Percentiles rank a stretch among this genome's conserved stretches.
Conservation (phyloP, 2,113 vertebrate species). For the Lamprologus lemairii region DNA sequence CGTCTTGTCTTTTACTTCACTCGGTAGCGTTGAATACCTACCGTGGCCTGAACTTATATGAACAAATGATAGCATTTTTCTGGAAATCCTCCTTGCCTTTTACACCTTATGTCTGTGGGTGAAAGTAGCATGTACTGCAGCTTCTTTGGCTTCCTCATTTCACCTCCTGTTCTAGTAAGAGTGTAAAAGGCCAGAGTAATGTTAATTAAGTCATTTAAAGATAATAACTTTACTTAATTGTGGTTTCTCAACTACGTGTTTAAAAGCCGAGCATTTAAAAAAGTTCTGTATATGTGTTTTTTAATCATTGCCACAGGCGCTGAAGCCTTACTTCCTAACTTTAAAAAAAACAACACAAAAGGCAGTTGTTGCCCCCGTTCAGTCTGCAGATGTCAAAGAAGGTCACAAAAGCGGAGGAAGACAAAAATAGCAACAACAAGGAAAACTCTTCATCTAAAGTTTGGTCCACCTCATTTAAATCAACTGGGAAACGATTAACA, state of each 20-base stretch:
- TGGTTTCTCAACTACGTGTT: background rate
- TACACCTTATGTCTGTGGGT: background rate
- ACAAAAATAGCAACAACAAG: conserved; percentile 6
- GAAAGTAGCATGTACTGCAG: background rate
- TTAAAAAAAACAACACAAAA: background rate
- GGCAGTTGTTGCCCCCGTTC: conserved; percentile 27
- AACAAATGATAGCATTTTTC: background rate
- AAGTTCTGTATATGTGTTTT: background rate
- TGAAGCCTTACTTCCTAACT: background rate
- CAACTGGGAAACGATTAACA: background rate
- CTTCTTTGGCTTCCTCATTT: background rate
- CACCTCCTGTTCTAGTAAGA: background rate
- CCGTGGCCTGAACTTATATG: background rate
- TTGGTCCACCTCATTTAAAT: background rate
- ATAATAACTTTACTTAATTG: background rate
- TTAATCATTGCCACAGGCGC: background rate
- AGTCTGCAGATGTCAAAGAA: conserved; percentile 57
- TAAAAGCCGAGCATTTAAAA: background rate
- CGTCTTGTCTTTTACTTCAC: background rate
- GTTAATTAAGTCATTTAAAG: background rate
- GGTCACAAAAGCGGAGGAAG: conserved; percentile 27
- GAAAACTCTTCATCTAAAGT: background rate
- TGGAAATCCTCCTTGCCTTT: background rate
- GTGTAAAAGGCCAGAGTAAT: background rate
- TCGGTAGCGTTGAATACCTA: background rate